Evolutionary conservation across 2,797 vertebrate species (phyloP).

Genomic region (Linurgus olivaceus): DNA sequence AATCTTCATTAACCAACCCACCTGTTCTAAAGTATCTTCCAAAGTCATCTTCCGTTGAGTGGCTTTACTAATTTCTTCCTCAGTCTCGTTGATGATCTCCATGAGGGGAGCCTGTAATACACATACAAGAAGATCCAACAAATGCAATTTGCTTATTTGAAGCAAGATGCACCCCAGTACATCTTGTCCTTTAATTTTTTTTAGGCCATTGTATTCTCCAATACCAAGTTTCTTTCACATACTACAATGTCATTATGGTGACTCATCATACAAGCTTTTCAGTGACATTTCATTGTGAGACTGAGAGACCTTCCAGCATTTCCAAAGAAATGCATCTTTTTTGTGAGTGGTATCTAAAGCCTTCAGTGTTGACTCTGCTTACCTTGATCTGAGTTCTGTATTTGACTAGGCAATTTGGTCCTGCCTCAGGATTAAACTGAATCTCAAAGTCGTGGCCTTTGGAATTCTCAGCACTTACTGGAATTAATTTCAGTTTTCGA

Average conservation of each 20-base stretch:
- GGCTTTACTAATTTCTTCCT: conserved; percentile 85
- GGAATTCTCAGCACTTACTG: conserved; percentile 87
- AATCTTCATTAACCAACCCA: conserved; percentile 53
- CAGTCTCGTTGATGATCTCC: conserved; percentile 84
- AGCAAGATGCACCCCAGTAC: background rate
- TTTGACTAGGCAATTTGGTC: conserved; percentile 77
- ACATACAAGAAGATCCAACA: background rate
- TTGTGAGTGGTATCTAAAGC: background rate
- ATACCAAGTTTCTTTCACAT: background rate
- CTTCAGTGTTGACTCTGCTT: background rate
- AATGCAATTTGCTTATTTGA: background rate
- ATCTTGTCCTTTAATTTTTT: background rate
- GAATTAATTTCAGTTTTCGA: conserved; percentile 92
- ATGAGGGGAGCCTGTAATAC: conserved; percentile 82
- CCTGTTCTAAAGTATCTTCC: conserved; percentile 89
- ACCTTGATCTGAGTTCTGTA: conserved; percentile 88
- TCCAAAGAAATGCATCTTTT: background rate
- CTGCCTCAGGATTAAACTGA: conserved; percentile 80
- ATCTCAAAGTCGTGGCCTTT: conserved; percentile 91
- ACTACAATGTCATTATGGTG: accelerated
- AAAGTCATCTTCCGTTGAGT: conserved; percentile 83
- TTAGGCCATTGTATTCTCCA: background rate
- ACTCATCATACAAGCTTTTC: background rate
- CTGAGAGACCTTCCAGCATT: background rate
- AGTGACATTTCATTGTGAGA: background rate